Evolutionary conservation across 2,888 invertebrate species (phyloP), one percentile per base, ranked within the genome.

Genomic region (Ariolimax columbianus): DNA sequence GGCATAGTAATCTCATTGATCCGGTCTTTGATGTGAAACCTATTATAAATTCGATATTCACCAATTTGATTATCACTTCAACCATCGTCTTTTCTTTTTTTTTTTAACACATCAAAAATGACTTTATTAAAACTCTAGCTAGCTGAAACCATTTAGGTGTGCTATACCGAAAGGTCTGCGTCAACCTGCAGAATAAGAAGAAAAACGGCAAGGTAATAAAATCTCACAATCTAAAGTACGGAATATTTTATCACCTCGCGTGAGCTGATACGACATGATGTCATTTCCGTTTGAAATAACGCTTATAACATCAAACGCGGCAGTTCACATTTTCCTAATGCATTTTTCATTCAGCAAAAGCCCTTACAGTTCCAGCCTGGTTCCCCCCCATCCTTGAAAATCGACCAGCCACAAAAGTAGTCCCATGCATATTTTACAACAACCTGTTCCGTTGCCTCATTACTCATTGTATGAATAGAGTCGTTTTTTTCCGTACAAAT

Each of bases 231-330:
- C 4, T 4, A 6, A 66, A 66, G 33, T 66, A 33, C 30, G 30
- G 9, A 72, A 40, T 38, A 72, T 66, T 66, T 66, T 33, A 66
- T 66, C 11, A 66, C 33, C 66, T 66, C 66, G 1, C 33, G 66
- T 66, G 66, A 66, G 33, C 66, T 17, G 33, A 33, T 33, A 33
- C 66, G 38, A 72, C 72, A 40, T 72, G 72, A 72, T 72, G 72
- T 40, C 72, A 72, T 72, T 72, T 72, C 72, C 72, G 72, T 72
- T 72, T 72, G 23, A 40, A 38, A 72, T 72, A 72, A 72, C 26
- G 23, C 40, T 40, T 19, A 26, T 72, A 72, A 72, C 72, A 40
- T 72, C 72, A 72, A 72, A 72, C 38, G 72, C 1, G 40, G 40
- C 26, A 19, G 40, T 17, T 40, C 72, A 19, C 23, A 72, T 72